These are phyloP conservation scores for Fragum fragum DNA, from an alignment of 2,888 invertebrate species.

Conservation along the genomic window DNA sequence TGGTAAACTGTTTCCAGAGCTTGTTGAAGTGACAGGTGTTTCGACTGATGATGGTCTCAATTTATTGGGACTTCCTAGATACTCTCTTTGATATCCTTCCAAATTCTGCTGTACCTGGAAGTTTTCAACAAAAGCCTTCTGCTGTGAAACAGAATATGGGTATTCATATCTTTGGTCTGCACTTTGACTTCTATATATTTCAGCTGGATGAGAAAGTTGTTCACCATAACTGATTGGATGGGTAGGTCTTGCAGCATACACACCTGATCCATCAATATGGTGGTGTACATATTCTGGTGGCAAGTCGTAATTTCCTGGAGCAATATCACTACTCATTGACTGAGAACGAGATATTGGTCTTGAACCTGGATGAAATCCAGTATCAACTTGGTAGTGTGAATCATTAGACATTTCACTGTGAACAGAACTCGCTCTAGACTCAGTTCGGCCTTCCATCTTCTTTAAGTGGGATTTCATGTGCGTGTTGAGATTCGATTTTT, in stretches of 20 bases:
- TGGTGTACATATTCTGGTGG: constrained; percentile 7
- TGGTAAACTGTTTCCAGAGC: constrained; percentile 39
- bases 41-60: background rate
- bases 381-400: constrained; percentile 19
- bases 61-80: background rate
- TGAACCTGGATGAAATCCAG: background rate
- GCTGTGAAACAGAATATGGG: background rate
- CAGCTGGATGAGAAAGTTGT: constrained; percentile 5
- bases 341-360: constrained; percentile 15
- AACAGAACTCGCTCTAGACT: constrained; percentile 27
- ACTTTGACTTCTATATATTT: background rate
- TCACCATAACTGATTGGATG: background rate
- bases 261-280: background rate
- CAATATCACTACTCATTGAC: constrained; percentile 42
- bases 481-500: constrained; percentile 58
- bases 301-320: constrained; percentile 38
- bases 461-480: constrained; percentile 52
- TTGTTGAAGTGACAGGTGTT: constrained; percentile 1
- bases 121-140: background rate
- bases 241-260: background rate
- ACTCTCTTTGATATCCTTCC: constrained; percentile 3
- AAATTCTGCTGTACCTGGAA: background rate
- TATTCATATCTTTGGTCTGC: constrained; percentile 11
- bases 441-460: constrained; percentile 43
- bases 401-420: constrained; percentile 38